Conservation (phyloP, 2,888 invertebrate genomes). For the Sabellastarte sp. region DNA sequence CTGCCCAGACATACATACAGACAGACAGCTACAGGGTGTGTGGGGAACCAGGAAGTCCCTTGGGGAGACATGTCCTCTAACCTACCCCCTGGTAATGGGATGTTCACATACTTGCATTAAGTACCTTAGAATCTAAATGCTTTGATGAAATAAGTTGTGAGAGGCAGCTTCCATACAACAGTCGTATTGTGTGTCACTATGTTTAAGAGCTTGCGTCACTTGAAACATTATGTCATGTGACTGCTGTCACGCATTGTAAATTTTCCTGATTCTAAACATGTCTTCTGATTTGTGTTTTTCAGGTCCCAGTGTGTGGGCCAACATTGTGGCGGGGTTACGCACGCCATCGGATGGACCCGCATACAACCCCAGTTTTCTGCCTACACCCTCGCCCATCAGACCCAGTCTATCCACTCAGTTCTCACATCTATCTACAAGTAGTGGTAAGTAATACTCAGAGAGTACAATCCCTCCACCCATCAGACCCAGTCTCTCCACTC, state of each 20-base stretch:
- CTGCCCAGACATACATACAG: too few relatives aligned
- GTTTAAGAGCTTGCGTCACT: too few relatives aligned
- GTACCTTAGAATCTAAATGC: too few relatives aligned
- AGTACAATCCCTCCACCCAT: too few relatives aligned
- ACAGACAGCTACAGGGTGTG: slow-evolving; percentile 35
- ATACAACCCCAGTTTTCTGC: not conserved
- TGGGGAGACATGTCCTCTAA: not conserved
- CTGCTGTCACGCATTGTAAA: not conserved
- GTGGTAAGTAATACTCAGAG: too few relatives aligned
- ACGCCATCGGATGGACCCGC: slow-evolving; percentile 1
- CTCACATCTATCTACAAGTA: too few relatives aligned
- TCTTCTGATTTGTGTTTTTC: not conserved
- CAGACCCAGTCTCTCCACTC: too few relatives aligned
- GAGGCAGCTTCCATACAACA: too few relatives aligned
- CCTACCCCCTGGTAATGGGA: not conserved
- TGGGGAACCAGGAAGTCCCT: slow-evolving; percentile 33
- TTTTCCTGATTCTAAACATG: not conserved
- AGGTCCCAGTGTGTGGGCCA: slow-evolving; percentile 40
- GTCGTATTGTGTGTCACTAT: too few relatives aligned
- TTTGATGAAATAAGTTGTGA: too few relatives aligned
- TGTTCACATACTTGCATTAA: too few relatives aligned
- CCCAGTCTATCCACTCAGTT: not conserved
- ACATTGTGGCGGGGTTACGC: slow-evolving; percentile 37
- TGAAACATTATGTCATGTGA: too few relatives aligned
- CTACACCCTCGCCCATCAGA: not conserved